Evolutionary conservation across 2,888 invertebrate genomes (phyloP).

Genomic region (Callinectes sapidus): DNA sequence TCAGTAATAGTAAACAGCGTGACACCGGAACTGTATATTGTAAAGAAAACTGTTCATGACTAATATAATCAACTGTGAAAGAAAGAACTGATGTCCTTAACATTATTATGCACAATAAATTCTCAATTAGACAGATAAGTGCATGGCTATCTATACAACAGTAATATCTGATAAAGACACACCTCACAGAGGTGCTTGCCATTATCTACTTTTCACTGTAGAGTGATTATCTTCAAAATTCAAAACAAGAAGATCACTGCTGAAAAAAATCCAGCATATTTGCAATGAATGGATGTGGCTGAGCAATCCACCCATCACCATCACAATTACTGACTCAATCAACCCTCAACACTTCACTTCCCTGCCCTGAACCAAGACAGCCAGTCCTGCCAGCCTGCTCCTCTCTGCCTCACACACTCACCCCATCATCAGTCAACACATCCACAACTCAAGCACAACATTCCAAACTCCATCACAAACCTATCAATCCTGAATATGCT

Average conservation of each 20-base stretch:
- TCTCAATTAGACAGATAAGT: slow-evolving; percentile 12
- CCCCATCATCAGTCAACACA: not conserved
- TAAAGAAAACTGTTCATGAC: not conserved
- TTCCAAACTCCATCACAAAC: not conserved
- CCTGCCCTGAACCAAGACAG: not conserved
- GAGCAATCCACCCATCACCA: not conserved
- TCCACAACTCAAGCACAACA: not conserved
- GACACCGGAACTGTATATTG: not conserved
- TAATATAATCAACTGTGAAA: slow-evolving; percentile 9
- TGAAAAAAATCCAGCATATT: not conserved
- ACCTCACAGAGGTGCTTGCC: not conserved
- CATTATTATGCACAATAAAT: not conserved
- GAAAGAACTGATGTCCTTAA: slow-evolving; percentile 14
- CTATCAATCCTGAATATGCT: not conserved
- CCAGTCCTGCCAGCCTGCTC: not conserved
- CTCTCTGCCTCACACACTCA: not conserved
- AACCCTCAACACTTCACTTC: not conserved
- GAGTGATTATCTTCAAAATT: not conserved
- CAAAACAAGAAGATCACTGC: not conserved
- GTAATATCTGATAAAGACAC: slow-evolving; percentile 6
- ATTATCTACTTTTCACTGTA: not conserved
- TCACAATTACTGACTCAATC: not conserved
- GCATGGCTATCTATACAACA: not conserved
- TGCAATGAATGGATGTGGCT: not conserved
- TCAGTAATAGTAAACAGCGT: not conserved